Conservation (phyloP, 2,113 vertebrate genomes). For the Polypterus senegalus region DNA sequence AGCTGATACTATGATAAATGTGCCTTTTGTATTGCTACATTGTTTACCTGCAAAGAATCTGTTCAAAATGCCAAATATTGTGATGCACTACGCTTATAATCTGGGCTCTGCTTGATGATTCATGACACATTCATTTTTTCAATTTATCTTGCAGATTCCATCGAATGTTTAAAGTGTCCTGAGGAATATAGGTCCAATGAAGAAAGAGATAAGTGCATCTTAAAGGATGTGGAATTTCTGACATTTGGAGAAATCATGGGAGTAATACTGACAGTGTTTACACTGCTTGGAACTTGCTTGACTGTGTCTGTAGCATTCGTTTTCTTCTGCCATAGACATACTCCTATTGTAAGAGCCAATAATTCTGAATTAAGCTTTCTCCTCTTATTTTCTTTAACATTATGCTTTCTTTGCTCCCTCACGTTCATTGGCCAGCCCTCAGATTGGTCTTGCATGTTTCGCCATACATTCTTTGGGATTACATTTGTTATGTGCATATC, state of each 20-base stretch:
- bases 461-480: slow-evolving; percentile 11
- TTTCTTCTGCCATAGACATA: slow-evolving; percentile 4
- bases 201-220: slow-evolving; percentile 6
- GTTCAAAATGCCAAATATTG: too few relatives aligned
- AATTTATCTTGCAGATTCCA: slow-evolving; percentile 4
- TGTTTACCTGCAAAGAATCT: too few relatives aligned
- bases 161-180: slow-evolving; percentile 5
- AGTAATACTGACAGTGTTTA: neutral
- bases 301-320: neutral
- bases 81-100: too few relatives aligned
- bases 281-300: slow-evolving; percentile 1
- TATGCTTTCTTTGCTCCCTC: slow-evolving; percentile 14
- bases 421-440: slow-evolving; percentile 15
- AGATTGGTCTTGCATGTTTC: slow-evolving; percentile 10
- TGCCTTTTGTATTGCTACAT: too few relatives aligned
- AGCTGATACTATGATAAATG: too few relatives aligned
- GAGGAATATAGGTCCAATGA: slow-evolving; percentile 11
- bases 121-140: too few relatives aligned
- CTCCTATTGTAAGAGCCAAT: slow-evolving; percentile 6
- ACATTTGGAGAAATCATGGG: slow-evolving; percentile 8
- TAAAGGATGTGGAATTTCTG: slow-evolving; percentile 14
- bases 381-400: slow-evolving; percentile 6
- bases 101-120: too few relatives aligned
- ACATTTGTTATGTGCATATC: slow-evolving; percentile 12
- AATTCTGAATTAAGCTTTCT: slow-evolving; percentile 12